Conservation (phyloP, 1,140 invertebrate species). For the Holcopasites calliopsidis region DNA sequence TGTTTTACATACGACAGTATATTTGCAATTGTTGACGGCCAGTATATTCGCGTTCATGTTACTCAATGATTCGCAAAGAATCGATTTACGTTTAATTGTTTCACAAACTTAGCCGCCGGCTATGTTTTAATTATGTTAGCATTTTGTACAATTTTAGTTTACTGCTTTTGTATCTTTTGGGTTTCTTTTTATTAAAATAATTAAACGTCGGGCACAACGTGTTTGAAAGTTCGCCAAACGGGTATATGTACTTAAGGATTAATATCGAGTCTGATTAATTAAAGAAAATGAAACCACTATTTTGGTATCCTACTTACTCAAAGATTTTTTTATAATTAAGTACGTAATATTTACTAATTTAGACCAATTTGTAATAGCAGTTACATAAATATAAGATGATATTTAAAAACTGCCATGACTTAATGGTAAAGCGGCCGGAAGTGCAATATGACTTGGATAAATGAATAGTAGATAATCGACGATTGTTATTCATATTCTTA, state of each 20-base stretch:
- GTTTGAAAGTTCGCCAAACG: constrained; percentile 67
- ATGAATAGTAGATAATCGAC: background rate
- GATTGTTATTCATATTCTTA: background rate
- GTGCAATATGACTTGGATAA: constrained; percentile 67
- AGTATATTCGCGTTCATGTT: background rate
- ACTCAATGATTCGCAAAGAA: background rate
- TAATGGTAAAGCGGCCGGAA: constrained; percentile 58
- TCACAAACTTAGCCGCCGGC: too few species aligned
- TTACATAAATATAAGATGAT: background rate
- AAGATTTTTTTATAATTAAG: background rate
- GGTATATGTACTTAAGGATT: constrained; percentile 53
- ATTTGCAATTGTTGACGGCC: background rate
- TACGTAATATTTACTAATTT: background rate
- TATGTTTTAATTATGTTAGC: background rate
- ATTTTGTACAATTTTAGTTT: background rate
- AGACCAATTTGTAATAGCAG: background rate
- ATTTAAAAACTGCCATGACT: constrained; percentile 18
- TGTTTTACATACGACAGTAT: background rate
- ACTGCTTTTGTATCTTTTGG: background rate
- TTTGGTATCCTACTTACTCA: too few species aligned
- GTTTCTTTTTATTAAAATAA: background rate
- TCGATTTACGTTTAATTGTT: background rate
- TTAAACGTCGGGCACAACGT: constrained; percentile 26
- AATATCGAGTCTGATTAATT: background rate
- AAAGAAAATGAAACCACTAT: too few species aligned